Conservation (phyloP, 1,140 invertebrate species). For the Atta texana region DNA sequence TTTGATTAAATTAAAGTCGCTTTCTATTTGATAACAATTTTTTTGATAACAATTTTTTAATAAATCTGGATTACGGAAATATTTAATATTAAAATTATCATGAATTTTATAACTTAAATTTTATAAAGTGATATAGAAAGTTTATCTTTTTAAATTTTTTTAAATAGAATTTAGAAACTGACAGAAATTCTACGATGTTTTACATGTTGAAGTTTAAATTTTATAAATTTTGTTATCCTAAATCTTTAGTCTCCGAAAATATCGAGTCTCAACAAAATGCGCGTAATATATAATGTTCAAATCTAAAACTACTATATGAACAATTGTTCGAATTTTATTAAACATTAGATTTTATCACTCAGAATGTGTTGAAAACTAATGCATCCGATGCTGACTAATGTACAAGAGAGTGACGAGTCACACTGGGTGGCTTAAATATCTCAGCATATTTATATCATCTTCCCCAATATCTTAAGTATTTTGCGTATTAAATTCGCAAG, state of each 20-base stretch:
- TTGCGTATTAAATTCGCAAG: constrained; percentile 45
- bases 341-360: not conserved
- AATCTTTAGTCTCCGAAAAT: too few species aligned
- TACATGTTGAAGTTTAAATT: not conserved
- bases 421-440: constrained; percentile 25
- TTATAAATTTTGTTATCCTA: not conserved
- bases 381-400: too few species aligned
- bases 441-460: not conserved
- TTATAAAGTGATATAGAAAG: not conserved
- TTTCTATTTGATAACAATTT: not conserved
- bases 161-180: not conserved
- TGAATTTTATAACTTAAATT: too few species aligned
- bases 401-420: too few species aligned
- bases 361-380: not conserved
- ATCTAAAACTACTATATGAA: not conserved
- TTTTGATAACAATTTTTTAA: not conserved
- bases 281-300: not conserved
- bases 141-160: not conserved
- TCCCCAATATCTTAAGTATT: not conserved
- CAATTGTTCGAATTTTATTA: not conserved
- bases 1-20: not conserved
- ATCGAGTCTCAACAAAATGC: not conserved
- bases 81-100: not conserved
- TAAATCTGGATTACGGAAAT: not conserved
- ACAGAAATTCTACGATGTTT: not conserved